Percentiles rank a stretch among this genome's conserved stretches.
phyloP scores from a whole-genome alignment of 2,888 invertebrate species.

The Cerceris ruficornis region DNA sequence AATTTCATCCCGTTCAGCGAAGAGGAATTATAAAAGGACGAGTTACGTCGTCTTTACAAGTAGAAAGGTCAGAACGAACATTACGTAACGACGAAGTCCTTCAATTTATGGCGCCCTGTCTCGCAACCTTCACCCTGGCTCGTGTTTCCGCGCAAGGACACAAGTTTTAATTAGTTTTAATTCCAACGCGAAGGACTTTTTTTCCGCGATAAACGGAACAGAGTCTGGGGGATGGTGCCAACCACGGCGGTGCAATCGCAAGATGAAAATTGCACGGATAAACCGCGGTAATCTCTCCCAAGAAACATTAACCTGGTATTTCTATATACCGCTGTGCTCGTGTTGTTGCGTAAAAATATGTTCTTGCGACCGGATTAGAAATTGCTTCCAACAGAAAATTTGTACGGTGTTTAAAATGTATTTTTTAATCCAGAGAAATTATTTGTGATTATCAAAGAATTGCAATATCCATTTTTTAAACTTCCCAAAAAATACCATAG shows the following conservation, averaged over 20 bases:
- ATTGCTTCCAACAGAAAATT: not conserved
- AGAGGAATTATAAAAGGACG: too few species aligned
- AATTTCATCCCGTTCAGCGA: too few species aligned
- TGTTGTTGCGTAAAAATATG: not conserved
- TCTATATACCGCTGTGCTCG: not conserved
- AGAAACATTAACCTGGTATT: constrained; percentile 13
- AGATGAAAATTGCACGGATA: constrained; percentile 11
- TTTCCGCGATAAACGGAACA: constrained; percentile 12
- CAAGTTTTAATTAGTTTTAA: constrained; percentile 54
- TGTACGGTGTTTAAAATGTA: too few species aligned
- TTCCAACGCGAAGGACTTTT: constrained; percentile 14
- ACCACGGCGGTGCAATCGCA: constrained; percentile 28
- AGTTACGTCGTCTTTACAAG: not conserved
- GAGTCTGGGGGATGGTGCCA: constrained; percentile 17
- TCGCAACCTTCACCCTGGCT: constrained; percentile 23
- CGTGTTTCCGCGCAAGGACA: constrained; percentile 11
- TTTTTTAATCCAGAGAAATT: too few species aligned
- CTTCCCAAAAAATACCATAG: too few species aligned
- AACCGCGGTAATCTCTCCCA: constrained; percentile 33
- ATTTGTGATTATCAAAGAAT: too few species aligned
- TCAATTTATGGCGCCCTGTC: constrained; percentile 35
- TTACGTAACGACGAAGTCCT: constrained; percentile 25
- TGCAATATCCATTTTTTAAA: too few species aligned
- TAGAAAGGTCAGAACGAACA: not conserved
- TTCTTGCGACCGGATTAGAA: not conserved